phyloP scores from a whole-genome alignment of 2,797 vertebrate species.

The Bucorvus abyssinicus region DNA sequence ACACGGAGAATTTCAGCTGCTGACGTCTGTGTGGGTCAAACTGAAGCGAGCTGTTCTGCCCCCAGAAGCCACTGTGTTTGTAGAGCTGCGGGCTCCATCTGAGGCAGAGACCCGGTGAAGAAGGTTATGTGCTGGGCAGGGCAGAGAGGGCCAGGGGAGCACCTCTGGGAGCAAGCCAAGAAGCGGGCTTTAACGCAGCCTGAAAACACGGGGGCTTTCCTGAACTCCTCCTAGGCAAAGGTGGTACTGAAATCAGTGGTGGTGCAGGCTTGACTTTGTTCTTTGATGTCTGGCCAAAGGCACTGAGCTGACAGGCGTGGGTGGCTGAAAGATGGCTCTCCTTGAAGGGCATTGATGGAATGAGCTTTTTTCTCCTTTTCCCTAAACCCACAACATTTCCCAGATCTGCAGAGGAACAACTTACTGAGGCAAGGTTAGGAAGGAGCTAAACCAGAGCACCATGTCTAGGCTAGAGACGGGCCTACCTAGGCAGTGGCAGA shows the following conservation, averaged over 20 bases:
- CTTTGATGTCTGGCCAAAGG: background rate
- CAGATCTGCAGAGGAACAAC: background rate
- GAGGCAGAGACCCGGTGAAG: background rate
- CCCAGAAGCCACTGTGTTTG: background rate
- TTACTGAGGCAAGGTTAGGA: background rate
- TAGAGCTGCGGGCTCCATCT: background rate
- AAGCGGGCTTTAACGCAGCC: background rate
- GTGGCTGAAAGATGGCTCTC: background rate
- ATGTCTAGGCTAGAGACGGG: background rate
- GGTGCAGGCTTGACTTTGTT: background rate
- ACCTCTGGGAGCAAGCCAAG: background rate
- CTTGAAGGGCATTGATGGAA: background rate
- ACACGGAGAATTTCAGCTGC: background rate
- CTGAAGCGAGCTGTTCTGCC: background rate
- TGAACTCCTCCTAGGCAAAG: background rate
- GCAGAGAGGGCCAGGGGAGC: background rate
- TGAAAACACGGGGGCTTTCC: background rate
- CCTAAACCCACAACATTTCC: background rate
- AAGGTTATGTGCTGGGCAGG: background rate
- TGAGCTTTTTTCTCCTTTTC: background rate
- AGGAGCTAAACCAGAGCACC: background rate
- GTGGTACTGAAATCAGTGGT: accelerated
- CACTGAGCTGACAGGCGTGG: background rate
- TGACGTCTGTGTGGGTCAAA: background rate
- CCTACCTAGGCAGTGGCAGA: background rate